These are phyloP conservation scores for Aurelia sp. DNA, from an alignment of 30 jellyfish, hydroid and myxozoan species.

Conservation along the genomic window DNA sequence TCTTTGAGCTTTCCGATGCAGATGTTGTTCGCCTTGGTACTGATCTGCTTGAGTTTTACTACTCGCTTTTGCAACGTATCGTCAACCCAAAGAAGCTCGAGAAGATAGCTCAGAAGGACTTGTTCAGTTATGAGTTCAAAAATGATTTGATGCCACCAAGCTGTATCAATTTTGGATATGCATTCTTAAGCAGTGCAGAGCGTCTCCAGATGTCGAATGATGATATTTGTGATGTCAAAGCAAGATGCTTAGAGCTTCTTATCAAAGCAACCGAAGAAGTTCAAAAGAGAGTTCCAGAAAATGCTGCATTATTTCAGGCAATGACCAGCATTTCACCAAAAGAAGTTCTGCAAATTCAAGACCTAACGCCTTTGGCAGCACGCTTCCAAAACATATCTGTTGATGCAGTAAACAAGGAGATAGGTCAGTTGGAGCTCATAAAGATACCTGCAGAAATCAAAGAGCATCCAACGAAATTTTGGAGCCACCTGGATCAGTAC, in stretches of 20 bases:
- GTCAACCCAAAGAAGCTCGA: no score
- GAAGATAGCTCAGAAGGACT: slow-evolving; percentile 19
- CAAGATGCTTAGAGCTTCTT: slow-evolving; percentile 35
- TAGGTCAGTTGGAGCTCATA: slow-evolving; percentile 17
- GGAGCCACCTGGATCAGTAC: slow-evolving; percentile 42
- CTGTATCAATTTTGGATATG: slow-evolving; percentile 41
- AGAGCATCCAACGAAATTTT: slow-evolving; percentile 23
- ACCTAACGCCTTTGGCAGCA: no score
- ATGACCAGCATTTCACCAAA: slow-evolving; percentile 26
- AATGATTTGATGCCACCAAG: slow-evolving; percentile 48
- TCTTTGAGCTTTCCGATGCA: slow-evolving; percentile 15
- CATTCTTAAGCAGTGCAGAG: slow-evolving; percentile 59
- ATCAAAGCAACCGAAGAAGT: slow-evolving; percentile 48
- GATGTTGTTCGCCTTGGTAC: slow-evolving; percentile 33
- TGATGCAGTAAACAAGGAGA: slow-evolving; percentile 38
- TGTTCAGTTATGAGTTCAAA: slow-evolving; percentile 37
- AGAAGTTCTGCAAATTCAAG: slow-evolving; percentile 29
- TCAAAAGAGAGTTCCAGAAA: slow-evolving; percentile 36
- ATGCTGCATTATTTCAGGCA: slow-evolving; percentile 34
- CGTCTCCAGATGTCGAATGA: slow-evolving; percentile 21
- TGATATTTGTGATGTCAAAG: slow-evolving; percentile 13
- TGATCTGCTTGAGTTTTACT: slow-evolving; percentile 29
- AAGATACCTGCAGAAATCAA: slow-evolving; percentile 38
- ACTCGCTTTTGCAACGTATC: slow-evolving; percentile 23
- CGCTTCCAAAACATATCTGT: slow-evolving; percentile 30